phyloP scores from a whole-genome alignment of 2,797 vertebrate genomes.

The Ciconia nigra region DNA sequence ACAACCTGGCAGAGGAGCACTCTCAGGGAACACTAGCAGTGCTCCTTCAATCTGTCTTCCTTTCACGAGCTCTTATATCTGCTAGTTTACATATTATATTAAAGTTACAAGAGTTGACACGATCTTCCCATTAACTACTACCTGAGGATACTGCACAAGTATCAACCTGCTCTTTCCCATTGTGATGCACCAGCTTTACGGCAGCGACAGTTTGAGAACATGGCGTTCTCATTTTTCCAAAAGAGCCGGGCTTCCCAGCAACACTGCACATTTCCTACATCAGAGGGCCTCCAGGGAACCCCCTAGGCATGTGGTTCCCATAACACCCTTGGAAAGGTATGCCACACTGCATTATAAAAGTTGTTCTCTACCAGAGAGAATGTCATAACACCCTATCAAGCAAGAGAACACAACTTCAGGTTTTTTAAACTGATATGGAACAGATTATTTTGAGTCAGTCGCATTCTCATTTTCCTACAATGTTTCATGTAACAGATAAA shows the following conservation, averaged over 20 bases:
- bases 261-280: not conserved
- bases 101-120: not conserved
- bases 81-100: not conserved
- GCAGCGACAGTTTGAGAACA: not conserved
- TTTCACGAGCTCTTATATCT: not conserved
- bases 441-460: not conserved
- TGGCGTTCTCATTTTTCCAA: not conserved
- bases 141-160: not conserved
- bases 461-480: not conserved
- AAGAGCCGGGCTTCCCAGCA: not conserved
- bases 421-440: not conserved
- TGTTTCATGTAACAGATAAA: not conserved
- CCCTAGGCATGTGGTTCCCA: not conserved
- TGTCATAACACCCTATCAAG: not conserved
- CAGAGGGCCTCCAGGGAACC: not conserved
- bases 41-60: not conserved
- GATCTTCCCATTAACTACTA: not conserved
- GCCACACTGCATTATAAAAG: not conserved
- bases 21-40: not conserved
- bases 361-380: not conserved
- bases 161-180: not conserved
- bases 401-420: not conserved
- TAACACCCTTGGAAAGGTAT: not conserved
- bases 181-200: not conserved
- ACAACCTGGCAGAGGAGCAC: not conserved